Conservation (phyloP, 2,113 vertebrate genomes). For the cat (Felis catus) region F.catus_Fca126_mat1.0 CM031411.1:6364001-6364500, state of each 20-base stretch:
- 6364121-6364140: background rate
- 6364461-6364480: background rate
- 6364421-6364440: background rate
- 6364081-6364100: background rate
- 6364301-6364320: background rate
- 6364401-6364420: rapidly evolving
- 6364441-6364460: background rate
- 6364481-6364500: background rate
- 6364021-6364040: background rate
- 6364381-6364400: background rate
- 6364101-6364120: background rate
- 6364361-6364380: background rate
- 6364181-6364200: background rate
- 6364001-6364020: background rate
- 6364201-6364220: background rate
- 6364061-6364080: background rate
- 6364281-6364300: background rate
- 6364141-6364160: background rate
- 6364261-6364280: too few species aligned
- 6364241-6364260: background rate
- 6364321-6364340: background rate
- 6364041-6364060: background rate
- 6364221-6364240: background rate
- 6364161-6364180: background rate
- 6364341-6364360: background rate